A percentile compares a stretch with the other conserved stretches of the same genome.
Evolutionary conservation across 2,888 invertebrate genomes (phyloP).

Genomic region (Drosophila acutilabella): DNA sequence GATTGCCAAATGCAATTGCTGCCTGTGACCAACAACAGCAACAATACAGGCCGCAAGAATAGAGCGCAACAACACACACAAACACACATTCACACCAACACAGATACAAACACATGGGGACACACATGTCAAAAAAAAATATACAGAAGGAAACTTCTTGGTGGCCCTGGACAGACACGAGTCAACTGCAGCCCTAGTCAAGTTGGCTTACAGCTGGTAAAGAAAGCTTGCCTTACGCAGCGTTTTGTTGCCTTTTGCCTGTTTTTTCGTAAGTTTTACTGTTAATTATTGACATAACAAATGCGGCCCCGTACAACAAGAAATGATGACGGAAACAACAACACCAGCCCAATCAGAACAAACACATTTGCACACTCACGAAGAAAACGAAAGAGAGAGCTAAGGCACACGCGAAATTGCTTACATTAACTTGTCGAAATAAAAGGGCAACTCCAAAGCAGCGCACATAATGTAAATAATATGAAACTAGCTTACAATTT

Average conservation of each 20-base stretch:
- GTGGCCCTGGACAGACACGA: constrained; percentile 38
- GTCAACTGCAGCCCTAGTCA: constrained; percentile 29
- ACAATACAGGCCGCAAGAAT: constrained; percentile 39
- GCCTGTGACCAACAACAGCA: constrained; percentile 30
- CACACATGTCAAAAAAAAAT: constrained; percentile 33
- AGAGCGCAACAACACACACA: constrained; percentile 46
- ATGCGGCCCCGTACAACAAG: constrained; percentile 48
- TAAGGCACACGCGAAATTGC: constrained; percentile 67
- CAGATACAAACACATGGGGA: constrained; percentile 18
- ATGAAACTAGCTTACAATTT: constrained; percentile 64
- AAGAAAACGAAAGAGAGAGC: constrained; percentile 19
- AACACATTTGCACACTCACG: constrained; percentile 26
- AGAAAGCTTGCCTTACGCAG: constrained; percentile 51
- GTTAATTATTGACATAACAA: constrained; percentile 80
- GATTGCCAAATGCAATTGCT: constrained; percentile 70
- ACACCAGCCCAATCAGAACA: constrained; percentile 51
- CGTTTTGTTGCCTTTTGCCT: constrained; percentile 28
- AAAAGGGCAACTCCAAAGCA: constrained; percentile 39
- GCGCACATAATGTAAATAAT: constrained; percentile 17
- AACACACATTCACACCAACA: constrained; percentile 20
- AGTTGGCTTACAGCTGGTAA: constrained; percentile 24
- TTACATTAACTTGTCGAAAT: constrained; percentile 62
- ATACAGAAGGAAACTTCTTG: constrained; percentile 33
- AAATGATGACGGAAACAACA: constrained; percentile 73
- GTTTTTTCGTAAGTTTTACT: constrained; percentile 48